Evolutionary conservation across 2,888 invertebrate genomes (phyloP).

Genomic region (Heliconius cydno): DNA sequence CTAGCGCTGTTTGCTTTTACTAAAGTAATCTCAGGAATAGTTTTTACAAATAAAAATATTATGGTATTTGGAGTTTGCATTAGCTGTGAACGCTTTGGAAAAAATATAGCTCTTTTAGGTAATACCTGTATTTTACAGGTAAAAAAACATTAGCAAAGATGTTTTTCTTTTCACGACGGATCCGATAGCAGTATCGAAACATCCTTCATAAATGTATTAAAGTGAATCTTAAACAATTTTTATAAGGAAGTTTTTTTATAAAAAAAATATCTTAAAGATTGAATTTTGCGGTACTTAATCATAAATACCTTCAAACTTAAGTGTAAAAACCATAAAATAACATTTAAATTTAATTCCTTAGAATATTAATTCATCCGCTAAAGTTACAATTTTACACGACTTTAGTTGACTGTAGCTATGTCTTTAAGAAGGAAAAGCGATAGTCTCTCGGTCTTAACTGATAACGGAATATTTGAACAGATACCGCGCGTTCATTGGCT

Average conservation of each 20-base stretch:
- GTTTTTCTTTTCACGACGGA: not conserved
- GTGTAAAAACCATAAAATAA: not conserved
- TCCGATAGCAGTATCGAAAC: not conserved
- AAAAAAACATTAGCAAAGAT: not conserved
- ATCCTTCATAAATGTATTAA: not conserved
- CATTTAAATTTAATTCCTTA: not conserved
- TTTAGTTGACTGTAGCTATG: slow-evolving; percentile 35
- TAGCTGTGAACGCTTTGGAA: too few species aligned
- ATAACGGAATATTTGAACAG: slow-evolving; percentile 70
- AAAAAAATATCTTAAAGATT: not conserved
- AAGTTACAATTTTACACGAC: slow-evolving; percentile 18
- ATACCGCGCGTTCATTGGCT: slow-evolving; percentile 72
- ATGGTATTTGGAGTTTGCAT: not conserved
- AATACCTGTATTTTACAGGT: too few species aligned
- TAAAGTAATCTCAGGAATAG: not conserved
- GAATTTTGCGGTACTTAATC: not conserved
- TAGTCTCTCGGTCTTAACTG: slow-evolving; percentile 67
- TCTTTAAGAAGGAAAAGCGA: slow-evolving; percentile 72
- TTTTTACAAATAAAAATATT: not conserved
- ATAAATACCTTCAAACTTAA: not conserved
- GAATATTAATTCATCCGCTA: not conserved
- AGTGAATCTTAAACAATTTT: not conserved
- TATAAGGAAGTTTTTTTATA: not conserved
- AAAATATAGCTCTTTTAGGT: too few species aligned
- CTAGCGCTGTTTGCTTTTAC: not conserved